A percentile compares a stretch with the other conserved stretches of the same genome.
These are phyloP conservation scores for Dascyllus trimaculatus DNA, from an alignment of 2,113 vertebrate genomes.

Conservation along the genomic window DNA sequence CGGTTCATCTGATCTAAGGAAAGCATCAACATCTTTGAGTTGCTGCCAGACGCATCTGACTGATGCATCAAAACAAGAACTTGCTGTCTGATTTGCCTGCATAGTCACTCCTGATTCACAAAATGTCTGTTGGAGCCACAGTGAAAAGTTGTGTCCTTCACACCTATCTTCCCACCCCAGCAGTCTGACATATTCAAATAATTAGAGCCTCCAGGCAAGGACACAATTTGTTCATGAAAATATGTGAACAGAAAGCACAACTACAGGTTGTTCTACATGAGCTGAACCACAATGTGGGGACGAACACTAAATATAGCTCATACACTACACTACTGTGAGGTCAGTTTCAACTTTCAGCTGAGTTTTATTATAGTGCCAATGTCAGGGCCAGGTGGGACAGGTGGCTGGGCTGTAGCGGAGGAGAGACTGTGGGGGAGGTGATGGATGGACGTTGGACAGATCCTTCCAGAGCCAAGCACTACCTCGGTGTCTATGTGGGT, in stretches of 20 bases:
- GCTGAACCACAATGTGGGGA: slow-evolving; percentile 6
- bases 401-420: slow-evolving; percentile 28
- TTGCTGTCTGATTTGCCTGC: slow-evolving; percentile 4
- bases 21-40: slow-evolving; percentile 56
- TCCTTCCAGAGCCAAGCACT: slow-evolving; percentile 46
- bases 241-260: slow-evolving; percentile 33
- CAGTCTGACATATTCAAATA: not conserved
- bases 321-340: not conserved
- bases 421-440: not conserved
- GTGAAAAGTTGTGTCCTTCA: not conserved
- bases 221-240: slow-evolving; percentile 41
- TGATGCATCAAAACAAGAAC: slow-evolving; percentile 24
- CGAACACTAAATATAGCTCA: slow-evolving; percentile 12
- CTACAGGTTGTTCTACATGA: not conserved
- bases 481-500: slow-evolving; percentile 14
- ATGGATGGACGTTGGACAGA: slow-evolving; percentile 15
- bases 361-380: slow-evolving; percentile 53
- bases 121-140: not conserved
- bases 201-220: not conserved
- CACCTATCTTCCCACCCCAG: not conserved
- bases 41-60: slow-evolving; percentile 39
- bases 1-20: slow-evolving; percentile 64
- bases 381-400: slow-evolving; percentile 68
- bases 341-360: slow-evolving; percentile 13
- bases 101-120: slow-evolving; percentile 1